These are phyloP conservation scores for Lagopus leucura DNA, from an alignment of 2,113 vertebrate genomes.

Conservation along the genomic window DNA sequence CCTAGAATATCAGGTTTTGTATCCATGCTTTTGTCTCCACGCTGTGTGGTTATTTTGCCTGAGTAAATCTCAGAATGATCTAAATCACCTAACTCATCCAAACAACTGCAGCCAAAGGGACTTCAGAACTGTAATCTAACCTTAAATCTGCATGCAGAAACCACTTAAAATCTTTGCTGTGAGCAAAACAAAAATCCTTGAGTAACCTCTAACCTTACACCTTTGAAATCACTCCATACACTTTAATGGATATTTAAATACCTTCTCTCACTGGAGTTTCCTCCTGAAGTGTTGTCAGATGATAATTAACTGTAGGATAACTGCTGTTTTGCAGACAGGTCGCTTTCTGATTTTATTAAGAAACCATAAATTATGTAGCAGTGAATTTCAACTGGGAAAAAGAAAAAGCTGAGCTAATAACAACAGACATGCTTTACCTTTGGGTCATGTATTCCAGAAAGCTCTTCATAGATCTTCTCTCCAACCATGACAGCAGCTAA, in stretches of 20 bases:
- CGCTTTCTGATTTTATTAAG: not conserved
- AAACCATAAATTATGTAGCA: not conserved
- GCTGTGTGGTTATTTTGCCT: not conserved
- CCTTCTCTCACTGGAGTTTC: not conserved
- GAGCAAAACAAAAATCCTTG: not conserved
- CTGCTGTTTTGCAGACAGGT: not conserved
- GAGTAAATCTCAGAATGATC: not conserved
- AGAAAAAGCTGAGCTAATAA: constrained; percentile 32
- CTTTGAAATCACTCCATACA: not conserved
- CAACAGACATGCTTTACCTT: constrained; percentile 79
- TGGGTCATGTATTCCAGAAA: constrained; percentile 90
- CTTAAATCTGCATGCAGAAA: not conserved
- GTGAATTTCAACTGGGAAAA: not conserved
- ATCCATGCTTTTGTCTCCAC: not conserved
- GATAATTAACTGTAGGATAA: not conserved
- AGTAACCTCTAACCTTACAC: not conserved
- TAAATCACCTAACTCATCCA: not conserved
- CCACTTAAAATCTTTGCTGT: not conserved
- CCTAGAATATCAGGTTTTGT: not conserved
- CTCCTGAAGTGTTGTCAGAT: not conserved
- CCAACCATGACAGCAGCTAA: constrained; percentile 90
- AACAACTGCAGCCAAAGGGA: not conserved
- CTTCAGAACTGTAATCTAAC: not conserved
- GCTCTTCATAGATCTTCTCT: constrained; percentile 89
- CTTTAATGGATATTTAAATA: not conserved